A percentile compares a stretch with the other conserved stretches of the same genome.
Evolutionary conservation across 2,113 vertebrate species (phyloP).

Genomic region (Daboia siamensis): DNA sequence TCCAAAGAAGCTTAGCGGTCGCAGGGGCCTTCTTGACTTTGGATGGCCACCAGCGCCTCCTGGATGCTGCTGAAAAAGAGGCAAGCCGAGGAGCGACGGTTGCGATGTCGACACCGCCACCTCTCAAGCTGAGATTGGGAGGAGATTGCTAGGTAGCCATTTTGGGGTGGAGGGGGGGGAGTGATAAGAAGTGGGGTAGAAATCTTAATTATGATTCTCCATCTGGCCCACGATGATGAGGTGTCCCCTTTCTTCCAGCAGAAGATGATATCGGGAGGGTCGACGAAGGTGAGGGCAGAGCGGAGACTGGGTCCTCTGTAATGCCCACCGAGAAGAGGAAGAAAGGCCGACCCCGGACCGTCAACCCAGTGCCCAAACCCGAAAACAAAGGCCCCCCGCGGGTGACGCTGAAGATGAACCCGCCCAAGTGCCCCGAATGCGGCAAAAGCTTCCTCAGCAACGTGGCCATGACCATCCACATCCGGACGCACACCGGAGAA

Average conservation of each 20-base stretch:
- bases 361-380: background rate
- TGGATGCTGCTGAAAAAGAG: background rate
- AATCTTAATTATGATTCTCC: background rate
- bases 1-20: accelerated
- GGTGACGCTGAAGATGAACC: background rate
- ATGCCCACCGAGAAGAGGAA: background rate
- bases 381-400: accelerated
- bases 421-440: background rate
- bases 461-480: conserved; percentile 58
- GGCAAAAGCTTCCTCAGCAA: conserved; percentile 41
- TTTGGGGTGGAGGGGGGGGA: background rate
- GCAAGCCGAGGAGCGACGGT: background rate
- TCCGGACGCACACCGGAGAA: conserved; percentile 64
- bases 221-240: background rate
- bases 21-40: background rate
- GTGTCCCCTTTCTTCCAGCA: background rate
- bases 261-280: background rate
- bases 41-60: background rate
- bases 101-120: accelerated
- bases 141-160: background rate
- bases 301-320: no score
- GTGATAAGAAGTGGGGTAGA: background rate
- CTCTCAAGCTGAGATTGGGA: background rate
- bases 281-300: background rate
- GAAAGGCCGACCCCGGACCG: background rate